Conservation (phyloP, 2,797 vertebrate species). For the Trichosurus vulpecula region DNA sequence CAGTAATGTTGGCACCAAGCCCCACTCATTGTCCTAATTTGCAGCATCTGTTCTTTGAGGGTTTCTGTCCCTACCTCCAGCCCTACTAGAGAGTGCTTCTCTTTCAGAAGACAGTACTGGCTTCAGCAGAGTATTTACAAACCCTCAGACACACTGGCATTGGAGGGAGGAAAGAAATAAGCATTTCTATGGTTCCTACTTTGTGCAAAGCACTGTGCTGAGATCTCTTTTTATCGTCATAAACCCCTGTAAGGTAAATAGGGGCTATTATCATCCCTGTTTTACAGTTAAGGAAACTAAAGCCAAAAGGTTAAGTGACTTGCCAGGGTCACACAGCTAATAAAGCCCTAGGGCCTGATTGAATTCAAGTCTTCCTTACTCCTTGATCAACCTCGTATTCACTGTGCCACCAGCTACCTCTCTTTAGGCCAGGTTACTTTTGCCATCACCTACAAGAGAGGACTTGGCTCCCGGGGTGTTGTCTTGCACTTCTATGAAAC, state of each 20-base stretch:
- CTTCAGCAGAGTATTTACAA: background rate
- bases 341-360: background rate
- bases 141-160: background rate
- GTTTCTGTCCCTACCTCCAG: no score
- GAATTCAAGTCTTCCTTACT: background rate
- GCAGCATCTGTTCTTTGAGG: background rate
- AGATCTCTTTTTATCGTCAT: background rate
- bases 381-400: background rate
- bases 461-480: background rate
- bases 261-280: background rate
- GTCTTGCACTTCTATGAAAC: background rate
- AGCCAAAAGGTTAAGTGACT: background rate
- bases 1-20: background rate
- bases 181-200: background rate
- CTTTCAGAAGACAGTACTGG: background rate
- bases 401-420: background rate
- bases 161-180: background rate
- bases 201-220: background rate
- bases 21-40: background rate
- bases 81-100: background rate
- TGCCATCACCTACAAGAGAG: background rate
- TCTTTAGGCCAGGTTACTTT: background rate
- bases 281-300: background rate
- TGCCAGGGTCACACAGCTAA: background rate
- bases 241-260: background rate